Conservation (phyloP, 23 tunicate genomes). For the Ascidia mentula region DNA sequence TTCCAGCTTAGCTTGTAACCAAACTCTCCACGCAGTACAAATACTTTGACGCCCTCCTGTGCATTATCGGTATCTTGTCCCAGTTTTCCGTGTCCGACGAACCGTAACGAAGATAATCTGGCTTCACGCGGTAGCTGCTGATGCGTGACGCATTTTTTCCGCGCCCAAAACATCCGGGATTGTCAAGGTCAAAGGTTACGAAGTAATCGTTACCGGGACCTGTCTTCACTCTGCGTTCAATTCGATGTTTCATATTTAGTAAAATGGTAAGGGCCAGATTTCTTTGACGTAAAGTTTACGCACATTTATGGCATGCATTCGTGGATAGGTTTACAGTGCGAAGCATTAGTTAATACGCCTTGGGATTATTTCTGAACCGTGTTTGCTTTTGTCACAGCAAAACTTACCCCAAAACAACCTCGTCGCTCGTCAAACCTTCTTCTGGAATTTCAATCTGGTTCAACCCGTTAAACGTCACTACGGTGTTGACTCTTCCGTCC, state of each 20-base stretch:
- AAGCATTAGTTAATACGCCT: no score
- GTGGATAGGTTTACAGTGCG: no score
- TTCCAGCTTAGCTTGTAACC: background rate
- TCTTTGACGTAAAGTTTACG: no score
- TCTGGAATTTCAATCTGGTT: slow-evolving; percentile 17
- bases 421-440: slow-evolving; percentile 31
- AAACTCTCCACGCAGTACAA: background rate
- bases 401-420: slow-evolving; percentile 12
- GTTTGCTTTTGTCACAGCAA: no score
- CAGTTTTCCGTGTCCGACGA: background rate
- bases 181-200: slow-evolving; percentile 41
- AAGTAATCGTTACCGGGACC: slow-evolving; percentile 38
- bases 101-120: background rate
- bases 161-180: slow-evolving; percentile 28
- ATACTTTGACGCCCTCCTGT: background rate
- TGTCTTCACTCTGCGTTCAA: slow-evolving; percentile 50
- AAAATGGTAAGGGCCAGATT: no score
- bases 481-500: slow-evolving; percentile 10
- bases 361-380: no score
- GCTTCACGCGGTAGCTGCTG: background rate
- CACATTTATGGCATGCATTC: no score
- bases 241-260: no score
- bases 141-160: background rate
- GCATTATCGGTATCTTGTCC: background rate
- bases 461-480: slow-evolving; percentile 22